These are phyloP conservation scores for Mobula birostris DNA, from an alignment of 2,113 vertebrate species.

Conservation along the genomic window DNA sequence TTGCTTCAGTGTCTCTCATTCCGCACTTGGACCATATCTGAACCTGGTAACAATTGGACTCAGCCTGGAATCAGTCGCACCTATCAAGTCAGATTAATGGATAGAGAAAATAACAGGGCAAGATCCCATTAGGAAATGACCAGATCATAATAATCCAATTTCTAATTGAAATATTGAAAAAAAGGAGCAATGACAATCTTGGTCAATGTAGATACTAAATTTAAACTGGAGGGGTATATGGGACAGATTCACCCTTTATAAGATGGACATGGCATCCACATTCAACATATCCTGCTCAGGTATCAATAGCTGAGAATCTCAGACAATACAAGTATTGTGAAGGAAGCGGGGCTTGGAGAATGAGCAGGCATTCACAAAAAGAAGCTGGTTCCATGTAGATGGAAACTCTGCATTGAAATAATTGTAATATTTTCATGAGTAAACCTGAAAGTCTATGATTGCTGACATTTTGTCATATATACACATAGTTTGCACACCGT, in stretches of 20 bases:
- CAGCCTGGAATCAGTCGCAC: neutral
- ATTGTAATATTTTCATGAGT: neutral
- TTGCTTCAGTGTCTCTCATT: no score
- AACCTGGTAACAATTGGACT: neutral
- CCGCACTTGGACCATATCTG: no score
- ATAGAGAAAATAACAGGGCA: neutral
- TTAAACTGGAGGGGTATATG: neutral
- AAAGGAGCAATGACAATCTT: neutral
- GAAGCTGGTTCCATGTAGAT: neutral
- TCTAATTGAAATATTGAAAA: neutral
- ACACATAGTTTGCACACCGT: neutral
- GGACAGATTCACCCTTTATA: neutral
- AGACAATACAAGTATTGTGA: neutral
- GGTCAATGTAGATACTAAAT: neutral
- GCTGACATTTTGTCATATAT: neutral
- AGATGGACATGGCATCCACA: no score
- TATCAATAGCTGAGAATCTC: neutral
- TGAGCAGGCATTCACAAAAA: neutral
- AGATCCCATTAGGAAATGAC: neutral
- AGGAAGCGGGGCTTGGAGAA: no score
- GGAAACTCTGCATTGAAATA: neutral
- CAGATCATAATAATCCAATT: neutral
- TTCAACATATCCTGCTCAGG: neutral
- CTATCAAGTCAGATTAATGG: neutral
- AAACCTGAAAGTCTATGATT: neutral